Base-by-base conservation (phyloP, 2,797 vertebrate species). In the Vespertilio murinus region DNA sequence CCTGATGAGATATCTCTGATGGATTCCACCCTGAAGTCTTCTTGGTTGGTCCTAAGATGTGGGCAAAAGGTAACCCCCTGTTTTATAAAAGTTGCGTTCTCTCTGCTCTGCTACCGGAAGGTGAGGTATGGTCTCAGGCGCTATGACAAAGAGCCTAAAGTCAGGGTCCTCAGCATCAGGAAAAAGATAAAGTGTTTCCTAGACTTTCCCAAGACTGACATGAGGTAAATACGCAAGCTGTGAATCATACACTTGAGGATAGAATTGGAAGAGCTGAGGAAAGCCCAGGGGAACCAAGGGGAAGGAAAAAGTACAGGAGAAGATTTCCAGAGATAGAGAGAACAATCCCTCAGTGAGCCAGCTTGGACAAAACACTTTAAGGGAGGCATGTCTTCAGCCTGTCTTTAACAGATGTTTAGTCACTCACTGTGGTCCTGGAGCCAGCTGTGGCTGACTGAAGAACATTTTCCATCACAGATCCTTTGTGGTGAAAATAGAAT, bases 311-410 rank as follows among this genome's bases (percentile, higher is more conserved):
- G 70, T 69, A 69, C 95, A 88, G 82, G 88, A 79, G 94, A 95
- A 93, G 80, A 96, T 95, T 93, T 95, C 84, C 91, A 95, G 90
- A 96, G 95, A 97, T 95, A 96, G 84, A 93, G 74, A 95, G 95
- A 93, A 81, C n/a, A 67, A 90, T 75, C 88, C 47, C 85, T 88
- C 45, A 90, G 94, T 70, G 56, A 90, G 73, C 56, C 64, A 79
- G 77, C 90, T 90, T 84, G 56, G 77, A 92, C 77, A 88, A 89
- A 96, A 91, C 69, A 94, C 33, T 45, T 17, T 17, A 56, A 95
- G 78, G 78, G 54, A 94, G 77, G 70, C 79, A 86, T 16, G 1
- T 90, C 91, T 94, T 96, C 12, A 42, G 71, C 54, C 67, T 87
- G 61, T 73, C 81, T 71, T 47, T 92, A 91, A 71, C 95, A 97